These are phyloP conservation scores for Agrochola macilenta DNA, from an alignment of 2,888 invertebrate genomes.

Conservation along the genomic window DNA sequence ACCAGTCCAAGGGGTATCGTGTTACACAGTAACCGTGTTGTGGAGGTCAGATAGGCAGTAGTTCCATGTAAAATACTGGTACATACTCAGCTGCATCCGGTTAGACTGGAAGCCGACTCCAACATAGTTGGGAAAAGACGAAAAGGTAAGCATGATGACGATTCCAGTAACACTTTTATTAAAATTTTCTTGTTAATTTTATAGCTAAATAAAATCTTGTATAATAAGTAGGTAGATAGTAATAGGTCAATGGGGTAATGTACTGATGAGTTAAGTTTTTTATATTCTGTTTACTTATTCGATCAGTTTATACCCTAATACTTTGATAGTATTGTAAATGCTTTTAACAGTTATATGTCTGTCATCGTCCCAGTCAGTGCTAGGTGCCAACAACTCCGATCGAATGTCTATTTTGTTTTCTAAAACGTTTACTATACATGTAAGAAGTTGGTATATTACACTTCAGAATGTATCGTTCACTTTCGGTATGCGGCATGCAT, in stretches of 20 bases:
- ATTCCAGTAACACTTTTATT: too few species aligned
- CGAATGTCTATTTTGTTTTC: conserved; percentile 17
- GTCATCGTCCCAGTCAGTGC: conserved; percentile 16
- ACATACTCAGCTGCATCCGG: too few species aligned
- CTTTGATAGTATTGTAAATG: neutral
- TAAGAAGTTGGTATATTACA: conserved; percentile 36
- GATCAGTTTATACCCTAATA: neutral
- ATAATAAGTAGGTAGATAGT: neutral
- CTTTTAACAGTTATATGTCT: conserved; percentile 7
- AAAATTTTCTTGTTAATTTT: neutral
- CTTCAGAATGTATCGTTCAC: conserved; percentile 40
- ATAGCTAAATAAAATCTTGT: conserved; percentile 16
- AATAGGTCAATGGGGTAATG: conserved; percentile 11
- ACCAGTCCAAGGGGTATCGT: too few species aligned
- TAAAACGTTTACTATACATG: conserved; percentile 19
- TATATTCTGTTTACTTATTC: neutral
- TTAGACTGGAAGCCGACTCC: too few species aligned
- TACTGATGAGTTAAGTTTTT: neutral
- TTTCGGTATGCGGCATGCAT: conserved; percentile 51
- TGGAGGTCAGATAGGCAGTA: too few species aligned
- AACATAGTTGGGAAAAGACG: too few species aligned
- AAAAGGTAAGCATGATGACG: too few species aligned
- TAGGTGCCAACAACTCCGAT: conserved; percentile 15
- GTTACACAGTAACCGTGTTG: too few species aligned
- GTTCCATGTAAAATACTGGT: too few species aligned